Percentiles rank a stretch among this genome's conserved stretches.
phyloP scores from a whole-genome alignment of 1,140 invertebrate species.

The Pogonomyrmex californicus region DNA sequence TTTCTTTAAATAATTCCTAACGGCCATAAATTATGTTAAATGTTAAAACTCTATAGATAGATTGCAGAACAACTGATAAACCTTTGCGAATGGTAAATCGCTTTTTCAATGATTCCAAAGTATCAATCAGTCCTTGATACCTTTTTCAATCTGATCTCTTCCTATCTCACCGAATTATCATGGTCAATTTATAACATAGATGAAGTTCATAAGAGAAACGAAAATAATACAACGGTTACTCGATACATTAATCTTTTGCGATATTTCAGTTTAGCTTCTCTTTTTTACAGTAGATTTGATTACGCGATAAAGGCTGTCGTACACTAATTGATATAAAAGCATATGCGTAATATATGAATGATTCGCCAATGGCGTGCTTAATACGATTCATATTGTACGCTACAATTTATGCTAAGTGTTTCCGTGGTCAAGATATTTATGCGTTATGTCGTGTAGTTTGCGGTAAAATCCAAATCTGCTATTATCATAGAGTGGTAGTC shows the following conservation, averaged over 20 bases:
- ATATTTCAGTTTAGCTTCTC: conserved; percentile 13
- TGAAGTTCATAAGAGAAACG: neutral
- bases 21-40: conserved; percentile 10
- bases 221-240: conserved; percentile 9
- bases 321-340: conserved; percentile 19
- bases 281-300: neutral
- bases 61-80: conserved; percentile 15
- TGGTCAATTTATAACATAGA: neutral
- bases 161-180: neutral
- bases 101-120: conserved; percentile 6
- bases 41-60: neutral
- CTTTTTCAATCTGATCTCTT: conserved; percentile 9
- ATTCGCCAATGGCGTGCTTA: neutral
- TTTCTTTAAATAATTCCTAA: neutral
- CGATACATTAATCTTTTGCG: conserved; percentile 23
- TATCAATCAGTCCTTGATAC: conserved; percentile 37
- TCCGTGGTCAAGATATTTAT: neutral
- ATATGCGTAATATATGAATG: neutral
- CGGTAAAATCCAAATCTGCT: neutral
- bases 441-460: neutral
- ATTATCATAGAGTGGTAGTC: neutral
- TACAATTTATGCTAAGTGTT: conserved; percentile 3
- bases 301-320: neutral
- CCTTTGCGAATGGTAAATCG: neutral
- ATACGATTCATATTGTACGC: neutral